Base-by-base conservation (phyloP, 92 coral and sea anemone genomes). In the Anthopleura xanthogrammica region DNA sequence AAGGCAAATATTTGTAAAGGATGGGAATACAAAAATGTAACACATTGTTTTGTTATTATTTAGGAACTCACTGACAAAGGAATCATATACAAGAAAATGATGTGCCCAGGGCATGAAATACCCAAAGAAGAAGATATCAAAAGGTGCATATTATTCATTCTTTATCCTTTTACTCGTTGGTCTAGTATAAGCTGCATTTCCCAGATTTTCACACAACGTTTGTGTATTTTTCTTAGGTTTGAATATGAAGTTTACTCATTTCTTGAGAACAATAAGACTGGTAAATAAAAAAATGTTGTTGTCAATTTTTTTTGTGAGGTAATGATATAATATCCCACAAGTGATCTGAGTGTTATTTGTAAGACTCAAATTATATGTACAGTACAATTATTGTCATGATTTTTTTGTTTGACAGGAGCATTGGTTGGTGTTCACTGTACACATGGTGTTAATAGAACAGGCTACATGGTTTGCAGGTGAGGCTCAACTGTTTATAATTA, bases 341-440 rank as follows among this genome's bases (percentile, higher is more conserved):
- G 36, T 29, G 36, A 29, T 3, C 5, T 19, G n/a, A 58, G 64
- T 58, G 5, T 58, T 0, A 5, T 58, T 14, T 57, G 62, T 14
- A 57, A 14, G 20, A 57, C 62, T 57, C 62, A 12, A 13, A 29
- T 29, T 29, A 29, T 29, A 29, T 29, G 36, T 29, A 29, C 36
- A 29, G 22, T 22, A 72, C 79, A 36, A 39, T 20, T 71, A 14
- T 42, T 12, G 75, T 72, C 46, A 2, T 40, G 16, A 70, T 40
- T n/a, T 22, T 62, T 77, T 0, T 81, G 40, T 72, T 29, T 41
- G 24, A 50, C 82, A 86, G 93, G 84, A 39, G 73, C 85, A 52
- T 78, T 95, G 41, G 85, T 95, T 52, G 98, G 98, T 50, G 98
- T 95, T 16, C 98, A 95, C 72, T 95, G 98, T 50, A 95, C 98